Evolutionary conservation across 2,797 vertebrate species (phyloP), one percentile per base, ranked within the genome.

Genomic region (Psittacula echo): DNA sequence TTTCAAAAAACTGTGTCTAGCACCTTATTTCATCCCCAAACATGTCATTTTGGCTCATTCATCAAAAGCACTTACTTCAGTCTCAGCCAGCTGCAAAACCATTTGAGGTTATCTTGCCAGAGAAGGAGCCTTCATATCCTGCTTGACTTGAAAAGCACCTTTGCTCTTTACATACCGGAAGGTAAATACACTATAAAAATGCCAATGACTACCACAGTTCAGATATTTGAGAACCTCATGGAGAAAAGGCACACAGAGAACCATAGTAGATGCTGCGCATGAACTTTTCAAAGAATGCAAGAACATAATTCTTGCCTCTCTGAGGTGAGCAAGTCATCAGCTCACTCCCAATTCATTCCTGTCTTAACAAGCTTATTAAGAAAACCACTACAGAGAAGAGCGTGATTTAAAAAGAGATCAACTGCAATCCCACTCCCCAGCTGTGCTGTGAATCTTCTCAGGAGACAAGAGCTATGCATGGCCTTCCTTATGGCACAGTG

Each of bases 1-100:
- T 82, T 79, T 93, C 76, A 90, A 85, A 88, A 92, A 81, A 58
- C 41, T 75, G 61, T 83, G 85, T 54, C 71, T 86, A 91, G 71
- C 72, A 78, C 60, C 60, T 88, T 90, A 77, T 84, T 95, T 94
- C 66, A 82, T 79, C 78, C 56, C 66, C 39, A 89, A 94, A 94
- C 66, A 65, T 91, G 78, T 87, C 45, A 83, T 87, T 92, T 90
- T 60, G 71, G 53, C 71, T 91, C 68, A 86, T 87, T 93, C 75
- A 86, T 95, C 96, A 92, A 95, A 95, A 93, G 65, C 81, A 92
- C 82, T 94, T 90, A 88, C 74, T 95, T 73, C 73, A 86, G 64
- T 47, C 81, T 86, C 58, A 89, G 94, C 60, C 90, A 95, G 56
- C 76, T 95, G 91, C 88, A 85, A 94, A 91, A 83, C 86, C 73